Conservation (phyloP, 2,888 invertebrate species). For the Tineola bisselliella region DNA sequence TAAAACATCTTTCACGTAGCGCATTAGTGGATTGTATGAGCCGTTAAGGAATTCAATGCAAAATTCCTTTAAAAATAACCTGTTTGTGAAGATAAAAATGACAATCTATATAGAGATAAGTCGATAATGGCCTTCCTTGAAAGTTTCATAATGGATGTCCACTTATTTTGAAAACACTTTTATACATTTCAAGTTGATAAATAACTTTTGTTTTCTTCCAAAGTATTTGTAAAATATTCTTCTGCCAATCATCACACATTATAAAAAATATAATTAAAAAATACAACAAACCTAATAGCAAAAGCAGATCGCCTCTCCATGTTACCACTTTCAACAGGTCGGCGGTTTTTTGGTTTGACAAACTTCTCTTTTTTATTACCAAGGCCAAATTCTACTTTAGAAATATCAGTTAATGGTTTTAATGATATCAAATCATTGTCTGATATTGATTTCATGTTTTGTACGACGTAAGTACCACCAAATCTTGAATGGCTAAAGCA, state of each 20-base stretch:
- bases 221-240: no score
- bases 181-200: no score
- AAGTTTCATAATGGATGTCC: no score
- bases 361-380: conserved; percentile 63
- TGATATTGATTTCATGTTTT: conserved; percentile 93
- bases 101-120: no score
- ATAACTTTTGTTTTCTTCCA: no score
- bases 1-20: conserved; percentile 81
- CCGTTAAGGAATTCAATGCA: conserved; percentile 92
- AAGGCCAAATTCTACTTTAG: conserved; percentile 80
- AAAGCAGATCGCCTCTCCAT: conserved; percentile 85
- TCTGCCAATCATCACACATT: no score
- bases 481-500: conserved; percentile 90
- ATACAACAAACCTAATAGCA: conserved; percentile 71
- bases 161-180: no score
- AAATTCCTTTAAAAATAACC: conserved; percentile 92
- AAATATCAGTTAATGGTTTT: conserved; percentile 82
- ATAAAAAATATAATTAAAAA: not conserved
- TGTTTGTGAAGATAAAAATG: conserved; percentile 23
- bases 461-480: conserved; percentile 91
- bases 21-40: conserved; percentile 93
- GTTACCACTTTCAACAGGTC: conserved; percentile 72
- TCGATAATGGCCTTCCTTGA: no score
- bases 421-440: conserved; percentile 90
- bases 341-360: conserved; percentile 78